A percentile compares a stretch with the other conserved stretches of the same genome.
Evolutionary conservation across 2,113 vertebrate species (phyloP).

Genomic region (Stictonetta naevosa): DNA sequence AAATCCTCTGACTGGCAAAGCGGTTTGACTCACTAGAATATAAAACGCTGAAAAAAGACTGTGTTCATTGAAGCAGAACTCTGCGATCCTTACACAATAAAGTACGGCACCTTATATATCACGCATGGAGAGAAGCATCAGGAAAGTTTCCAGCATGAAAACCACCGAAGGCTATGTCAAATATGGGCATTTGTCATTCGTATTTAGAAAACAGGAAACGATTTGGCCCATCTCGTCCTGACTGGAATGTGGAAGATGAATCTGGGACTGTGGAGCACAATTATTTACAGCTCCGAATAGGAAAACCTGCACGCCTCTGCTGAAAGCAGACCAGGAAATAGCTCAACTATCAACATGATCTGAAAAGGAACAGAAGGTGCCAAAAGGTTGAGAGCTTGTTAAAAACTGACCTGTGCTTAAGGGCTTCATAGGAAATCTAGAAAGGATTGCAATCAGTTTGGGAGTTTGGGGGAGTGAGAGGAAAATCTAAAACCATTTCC

Average conservation of each 20-base stretch:
- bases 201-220: constrained; percentile 79
- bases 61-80: background rate
- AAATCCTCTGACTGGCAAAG: constrained; percentile 38
- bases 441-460: background rate
- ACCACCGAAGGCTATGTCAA: constrained; percentile 70
- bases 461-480: background rate
- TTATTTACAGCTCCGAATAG: constrained; percentile 65
- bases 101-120: background rate
- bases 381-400: constrained; percentile 69
- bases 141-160: constrained; percentile 65
- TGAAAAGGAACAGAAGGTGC: constrained; percentile 77
- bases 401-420: constrained; percentile 10
- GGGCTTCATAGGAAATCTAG: background rate
- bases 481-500: background rate
- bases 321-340: constrained; percentile 76
- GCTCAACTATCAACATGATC: constrained; percentile 72
- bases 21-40: background rate
- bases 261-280: constrained; percentile 51
- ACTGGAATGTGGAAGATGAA: constrained; percentile 74
- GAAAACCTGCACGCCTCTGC: constrained; percentile 69
- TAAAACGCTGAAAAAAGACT: background rate
- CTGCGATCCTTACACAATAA: background rate
- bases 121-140: constrained; percentile 35
- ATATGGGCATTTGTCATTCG: constrained; percentile 74
- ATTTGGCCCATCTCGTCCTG: constrained; percentile 77